phyloP scores from a whole-genome alignment of 2,888 invertebrate species.

The Aleiodes alternator region DNA sequence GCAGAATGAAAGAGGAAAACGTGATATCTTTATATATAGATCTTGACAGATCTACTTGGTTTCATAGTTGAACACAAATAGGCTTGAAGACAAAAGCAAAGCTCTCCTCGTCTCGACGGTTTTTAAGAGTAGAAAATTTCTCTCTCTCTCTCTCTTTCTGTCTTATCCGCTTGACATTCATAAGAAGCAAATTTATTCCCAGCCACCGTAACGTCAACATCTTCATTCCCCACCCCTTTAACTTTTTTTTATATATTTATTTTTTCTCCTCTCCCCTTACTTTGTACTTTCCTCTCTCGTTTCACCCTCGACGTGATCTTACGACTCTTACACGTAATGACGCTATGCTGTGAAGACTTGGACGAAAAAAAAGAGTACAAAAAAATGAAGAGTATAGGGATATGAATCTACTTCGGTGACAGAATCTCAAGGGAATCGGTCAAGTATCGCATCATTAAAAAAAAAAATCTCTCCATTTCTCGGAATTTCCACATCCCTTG shows the following conservation, averaged over 20 bases:
- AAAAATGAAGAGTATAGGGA: conserved; percentile 28
- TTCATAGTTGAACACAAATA: conserved; percentile 50
- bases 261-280: conserved; percentile 20
- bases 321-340: conserved; percentile 29
- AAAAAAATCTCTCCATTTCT: conserved; percentile 21
- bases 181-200: conserved; percentile 57
- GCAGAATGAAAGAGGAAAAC: not conserved
- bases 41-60: conserved; percentile 30
- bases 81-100: conserved; percentile 52
- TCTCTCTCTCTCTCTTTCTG: conserved; percentile 1
- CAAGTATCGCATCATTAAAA: conserved; percentile 33
- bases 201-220: conserved; percentile 45
- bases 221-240: not conserved
- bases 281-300: conserved; percentile 4
- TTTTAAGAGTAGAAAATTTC: conserved; percentile 46
- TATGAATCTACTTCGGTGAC: conserved; percentile 3
- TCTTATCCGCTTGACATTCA: conserved; percentile 52
- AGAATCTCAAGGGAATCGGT: conserved; percentile 24
- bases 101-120: conserved; percentile 50
- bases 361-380: conserved; percentile 18
- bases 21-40: not conserved
- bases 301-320: conserved; percentile 15
- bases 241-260: conserved; percentile 36
- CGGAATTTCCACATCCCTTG: conserved; percentile 9
- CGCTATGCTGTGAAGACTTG: conserved; percentile 12